Conservation (phyloP, 2,888 invertebrate genomes). For the Microplitis manilae region DNA sequence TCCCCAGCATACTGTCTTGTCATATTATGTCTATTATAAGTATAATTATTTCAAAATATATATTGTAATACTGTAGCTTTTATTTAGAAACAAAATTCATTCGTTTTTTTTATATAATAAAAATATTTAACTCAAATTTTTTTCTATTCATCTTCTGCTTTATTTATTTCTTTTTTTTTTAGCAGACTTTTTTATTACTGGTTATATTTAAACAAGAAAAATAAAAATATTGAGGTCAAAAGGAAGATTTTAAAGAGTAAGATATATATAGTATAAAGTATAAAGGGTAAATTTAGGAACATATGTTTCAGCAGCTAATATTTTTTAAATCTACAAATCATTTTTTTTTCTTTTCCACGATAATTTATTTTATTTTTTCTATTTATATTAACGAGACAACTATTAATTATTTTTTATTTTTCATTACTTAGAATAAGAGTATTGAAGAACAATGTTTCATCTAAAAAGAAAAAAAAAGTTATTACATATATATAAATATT, state of each 20-base stretch:
- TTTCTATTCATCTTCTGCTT: not conserved
- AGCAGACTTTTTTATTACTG: not conserved
- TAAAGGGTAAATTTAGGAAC: conserved; percentile 8
- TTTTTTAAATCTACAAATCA: not conserved
- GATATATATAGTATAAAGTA: conserved; percentile 18
- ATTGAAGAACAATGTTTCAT: too few relatives aligned
- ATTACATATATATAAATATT: too few relatives aligned
- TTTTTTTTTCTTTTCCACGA: not conserved
- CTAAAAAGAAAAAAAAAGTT: too few relatives aligned
- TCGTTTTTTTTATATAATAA: not conserved
- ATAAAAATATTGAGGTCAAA: conserved; percentile 12
- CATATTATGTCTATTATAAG: not conserved
- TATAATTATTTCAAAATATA: not conserved
- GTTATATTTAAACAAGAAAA: not conserved
- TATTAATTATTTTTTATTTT: not conserved
- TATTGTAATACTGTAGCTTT: not conserved
- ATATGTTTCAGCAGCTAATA: conserved; percentile 2
- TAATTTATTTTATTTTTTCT: not conserved
- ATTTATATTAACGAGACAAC: conserved; percentile 2
- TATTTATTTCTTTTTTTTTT: not conserved
- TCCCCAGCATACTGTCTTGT: conserved; percentile 7
- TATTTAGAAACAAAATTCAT: not conserved
- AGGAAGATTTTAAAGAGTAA: not conserved
- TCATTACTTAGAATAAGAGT: too few relatives aligned
- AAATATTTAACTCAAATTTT: not conserved